Evolutionary conservation across 2,113 vertebrate species (phyloP), one percentile per base, ranked within the genome.

Genomic region (Antennarius striatus): DNA sequence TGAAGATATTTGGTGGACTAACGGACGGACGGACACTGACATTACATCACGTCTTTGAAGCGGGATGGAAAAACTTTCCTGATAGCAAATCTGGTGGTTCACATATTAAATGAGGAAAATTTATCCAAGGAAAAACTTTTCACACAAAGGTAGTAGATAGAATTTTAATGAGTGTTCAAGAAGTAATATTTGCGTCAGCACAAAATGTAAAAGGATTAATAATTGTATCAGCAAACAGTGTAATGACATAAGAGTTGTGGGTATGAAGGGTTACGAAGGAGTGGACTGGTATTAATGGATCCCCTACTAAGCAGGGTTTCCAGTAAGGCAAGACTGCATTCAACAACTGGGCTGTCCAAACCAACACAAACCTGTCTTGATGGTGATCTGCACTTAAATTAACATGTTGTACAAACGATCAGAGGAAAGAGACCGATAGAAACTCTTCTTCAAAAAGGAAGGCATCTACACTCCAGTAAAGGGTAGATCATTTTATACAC

Each of bases 101-200:
- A 22, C 22, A 22, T 22, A 22, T 22, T 22, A 22, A 22, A 22
- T 22, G 22, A 36, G 32, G 32, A 36, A 36, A 36, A 36, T 36
- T 4, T 36, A 36, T 36, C 32, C 5, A 36, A 36, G 32, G 5
- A 57, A 32, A 47, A 56, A 12, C 1, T 22, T 56, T 68, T 58
- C 65, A 84, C 75, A 84, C 72, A 71, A 12, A 56, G 69, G 65
- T 71, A 85, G 88, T 88, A 90, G 83, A 87, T 87, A 85, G 90
- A 89, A 91, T 89, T 94, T 93, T 94, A 93, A 92, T 93, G 93
- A 81, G 88, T 92, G 89, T 91, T 91, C 75, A 88, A 91, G 86
- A 91, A 91, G 91, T 89, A 90, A 89, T 89, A 89, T 81, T 90
- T 87, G 87, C 73, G 77, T 89, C 85, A 91, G 88, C 90, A 89